Percentiles rank a stretch among this genome's conserved stretches.
Conservation (phyloP, 1,140 invertebrate genomes). For the Hylaeus volcanicus region DNA sequence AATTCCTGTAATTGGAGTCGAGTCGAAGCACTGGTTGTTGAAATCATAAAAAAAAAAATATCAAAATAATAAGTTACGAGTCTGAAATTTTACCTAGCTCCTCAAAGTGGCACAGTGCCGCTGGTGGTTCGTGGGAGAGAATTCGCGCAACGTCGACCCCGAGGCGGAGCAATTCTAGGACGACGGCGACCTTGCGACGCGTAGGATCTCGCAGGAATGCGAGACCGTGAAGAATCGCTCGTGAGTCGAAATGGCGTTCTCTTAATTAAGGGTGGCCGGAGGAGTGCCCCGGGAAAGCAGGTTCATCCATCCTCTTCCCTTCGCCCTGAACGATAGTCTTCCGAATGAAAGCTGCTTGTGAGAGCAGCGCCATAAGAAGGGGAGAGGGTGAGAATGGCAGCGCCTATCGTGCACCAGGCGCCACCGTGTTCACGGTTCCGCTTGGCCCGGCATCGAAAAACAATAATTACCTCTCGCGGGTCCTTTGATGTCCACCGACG, state of each 20-base stretch:
- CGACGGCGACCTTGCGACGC: slow-evolving; percentile 50
- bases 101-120: too few species aligned
- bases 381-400: slow-evolving; percentile 71
- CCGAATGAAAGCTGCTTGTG: slow-evolving; percentile 18
- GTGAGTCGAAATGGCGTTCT: slow-evolving; percentile 68
- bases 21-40: too few species aligned
- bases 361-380: neutral
- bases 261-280: slow-evolving; percentile 74
- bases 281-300: slow-evolving; percentile 40
- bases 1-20: too few species aligned
- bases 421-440: slow-evolving; percentile 69
- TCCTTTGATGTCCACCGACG: slow-evolving; percentile 77
- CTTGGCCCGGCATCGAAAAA: slow-evolving; percentile 72
- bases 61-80: too few species aligned
- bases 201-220: slow-evolving; percentile 57
- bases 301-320: slow-evolving; percentile 20
- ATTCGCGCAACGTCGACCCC: neutral
- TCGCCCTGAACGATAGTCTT: too few species aligned
- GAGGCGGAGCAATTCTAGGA: neutral
- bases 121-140: too few species aligned
- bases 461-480: slow-evolving; percentile 78
- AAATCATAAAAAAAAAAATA: too few species aligned
- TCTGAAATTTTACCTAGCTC: too few species aligned
- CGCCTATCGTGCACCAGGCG: slow-evolving; percentile 73
- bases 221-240: slow-evolving; percentile 69